Evolutionary conservation across 1,140 invertebrate genomes (phyloP), one percentile per base, ranked within the genome.

Genomic region (Oreohelix idahoensis): DNA sequence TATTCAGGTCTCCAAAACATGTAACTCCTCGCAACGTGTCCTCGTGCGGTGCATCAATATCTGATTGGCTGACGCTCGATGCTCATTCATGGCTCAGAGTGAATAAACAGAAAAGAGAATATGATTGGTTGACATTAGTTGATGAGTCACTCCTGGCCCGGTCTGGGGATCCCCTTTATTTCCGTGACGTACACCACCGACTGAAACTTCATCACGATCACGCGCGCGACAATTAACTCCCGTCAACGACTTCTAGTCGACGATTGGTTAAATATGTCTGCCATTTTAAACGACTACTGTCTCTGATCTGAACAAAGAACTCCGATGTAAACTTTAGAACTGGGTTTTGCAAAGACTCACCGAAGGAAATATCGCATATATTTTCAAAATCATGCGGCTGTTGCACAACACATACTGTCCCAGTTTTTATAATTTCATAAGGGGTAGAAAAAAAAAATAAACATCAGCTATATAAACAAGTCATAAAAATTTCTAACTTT

Each of bases 71-170:
- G 69, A 58, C 32, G 26, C 32, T 13, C 70, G 35, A 51, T 63
- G 35, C 73, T 84, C 86, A 87, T 87, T 87, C 86, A 87, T 84
- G 82, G 74, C 58, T 39, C 49, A 35, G 70, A 53, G 66, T 85
- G 80, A 85, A 83, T 85, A 83, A 84, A 81, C 81, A 77, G 79
- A 32, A 29, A 76, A 23, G 36, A n/a, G n/a, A 29, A 26, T 74
- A 36, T 83, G 66, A 87, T 87, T 87, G 86, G 86, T 38, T 83
- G 70, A 77, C 45, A 78, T n/a, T 20, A 66, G 71, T n/a, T 38
- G 63, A 79, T 79, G 84, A 66, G 36, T 74, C 80, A 76, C 69
- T 29, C 23, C 2, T 2, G 23, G 38, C n/a, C 45, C 23, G 39
- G 79, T 29, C 0, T 23, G 11, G 84, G 86, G 83, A 82, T 84